phyloP scores from a whole-genome alignment of 2,113 vertebrate species.

The Egretta garzetta region DNA sequence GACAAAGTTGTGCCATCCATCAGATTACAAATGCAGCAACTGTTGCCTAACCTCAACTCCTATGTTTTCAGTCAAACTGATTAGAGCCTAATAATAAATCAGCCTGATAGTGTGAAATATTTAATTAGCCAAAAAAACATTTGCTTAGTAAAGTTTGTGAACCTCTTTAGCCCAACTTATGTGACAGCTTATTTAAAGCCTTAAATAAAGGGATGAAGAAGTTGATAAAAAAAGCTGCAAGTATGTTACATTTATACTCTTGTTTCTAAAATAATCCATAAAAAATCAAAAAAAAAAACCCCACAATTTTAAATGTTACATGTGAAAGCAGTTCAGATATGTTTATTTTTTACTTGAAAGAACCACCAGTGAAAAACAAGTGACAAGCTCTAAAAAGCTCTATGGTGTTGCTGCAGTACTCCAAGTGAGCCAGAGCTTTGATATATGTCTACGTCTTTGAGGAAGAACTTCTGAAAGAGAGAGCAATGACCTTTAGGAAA shows the following conservation, averaged over 20 bases:
- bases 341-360: background rate
- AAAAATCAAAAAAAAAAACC: background rate
- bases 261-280: background rate
- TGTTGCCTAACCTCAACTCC: background rate
- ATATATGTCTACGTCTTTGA: background rate
- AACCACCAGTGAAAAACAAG: background rate
- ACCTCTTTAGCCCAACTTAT: background rate
- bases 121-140: background rate
- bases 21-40: background rate
- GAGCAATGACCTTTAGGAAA: background rate
- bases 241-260: background rate
- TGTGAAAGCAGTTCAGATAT: background rate
- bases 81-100: background rate
- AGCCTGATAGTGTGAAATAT: background rate
- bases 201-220: background rate
- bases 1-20: background rate
- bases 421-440: background rate
- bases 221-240: fast-evolving
- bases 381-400: background rate
- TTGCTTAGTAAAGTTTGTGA: background rate
- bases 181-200: background rate
- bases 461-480: background rate
- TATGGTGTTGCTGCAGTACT: background rate
- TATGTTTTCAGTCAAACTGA: background rate
- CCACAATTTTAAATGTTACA: background rate